Evolutionary conservation across 2,113 vertebrate species (phyloP).

Genomic region (Ictalurus punctatus): DNA sequence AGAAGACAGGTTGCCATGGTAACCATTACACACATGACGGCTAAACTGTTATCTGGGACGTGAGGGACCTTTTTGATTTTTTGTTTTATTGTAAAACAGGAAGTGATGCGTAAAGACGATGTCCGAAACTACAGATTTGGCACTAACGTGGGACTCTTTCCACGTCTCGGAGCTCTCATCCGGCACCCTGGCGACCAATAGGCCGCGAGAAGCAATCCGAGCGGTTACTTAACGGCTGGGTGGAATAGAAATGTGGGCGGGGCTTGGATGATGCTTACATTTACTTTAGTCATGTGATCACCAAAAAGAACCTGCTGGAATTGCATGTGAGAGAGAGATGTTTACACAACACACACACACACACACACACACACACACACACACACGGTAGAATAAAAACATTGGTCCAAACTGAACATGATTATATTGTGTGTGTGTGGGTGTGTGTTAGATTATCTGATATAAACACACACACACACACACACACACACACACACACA

Average conservation of each 20-base stretch:
- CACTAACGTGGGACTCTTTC: background rate
- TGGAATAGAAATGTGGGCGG: background rate
- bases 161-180: background rate
- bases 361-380: background rate
- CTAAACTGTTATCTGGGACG: background rate
- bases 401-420: conserved; percentile 11
- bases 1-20: background rate
- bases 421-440: background rate
- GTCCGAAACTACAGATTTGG: background rate
- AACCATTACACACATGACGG: background rate
- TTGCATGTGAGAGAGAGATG: too few species aligned
- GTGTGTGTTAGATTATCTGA: background rate
- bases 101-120: background rate
- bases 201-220: background rate
- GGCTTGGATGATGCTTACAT: background rate
- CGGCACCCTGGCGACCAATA: background rate
- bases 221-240: too few species aligned
- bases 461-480: background rate
- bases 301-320: background rate
- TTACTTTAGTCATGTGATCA: background rate
- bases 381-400: background rate
- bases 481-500: background rate
- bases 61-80: background rate
- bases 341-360: background rate
- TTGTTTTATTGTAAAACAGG: background rate